Base-by-base conservation (phyloP, 2,888 invertebrate genomes). In the Drosophila anceps region DNA sequence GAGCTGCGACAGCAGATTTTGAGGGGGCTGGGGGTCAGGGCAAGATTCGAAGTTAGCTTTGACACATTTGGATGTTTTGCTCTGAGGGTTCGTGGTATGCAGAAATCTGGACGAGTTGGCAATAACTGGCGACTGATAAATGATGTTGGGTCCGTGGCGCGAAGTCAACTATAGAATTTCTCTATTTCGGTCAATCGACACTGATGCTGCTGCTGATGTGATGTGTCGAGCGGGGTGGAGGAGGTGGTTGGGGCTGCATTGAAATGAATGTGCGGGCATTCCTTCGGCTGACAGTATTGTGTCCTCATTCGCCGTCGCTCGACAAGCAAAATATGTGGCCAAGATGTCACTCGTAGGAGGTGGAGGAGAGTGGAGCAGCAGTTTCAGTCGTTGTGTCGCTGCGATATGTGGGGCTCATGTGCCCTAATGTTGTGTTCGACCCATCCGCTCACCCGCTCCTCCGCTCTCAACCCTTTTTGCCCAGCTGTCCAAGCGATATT, bases 141-240 rank as follows among this genome's bases (percentile, higher is more conserved):
- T 85, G 84, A 85, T 84, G 89, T 72, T 74, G 73, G 79, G 73
- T 67, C 41, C 58, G 57, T 69, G 64, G 73, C 78, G 81, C 69
- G 69, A 81, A 73, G 57, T 82, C 64, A 72, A 71, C 71, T 75
- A 75, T 70, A 90, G 83, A 82, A 91, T 82, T 90, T 81, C 90
- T 90, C 88, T 82, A 90, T 89, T 91, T 91, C 84, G 92, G 91
- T 91, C 91, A 92, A 91, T 86, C 87, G 87, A 82, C 65, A 68
- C 75, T 75, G 65, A 57, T 61, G 58, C 51, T 67, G 69, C 46
- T 59, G 60, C 54, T 88, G 79, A 73, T 73, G 73, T 61, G 64
- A 10, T 12, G 41, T 10, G 27, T 7, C 12, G 33, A 1, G 7
- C 12, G 15, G 59, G 9, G 50, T 27, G 27, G 20, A 24, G 53